phyloP scores from a whole-genome alignment of 2,888 invertebrate genomes.

The Phyllotreta striolata region DNA sequence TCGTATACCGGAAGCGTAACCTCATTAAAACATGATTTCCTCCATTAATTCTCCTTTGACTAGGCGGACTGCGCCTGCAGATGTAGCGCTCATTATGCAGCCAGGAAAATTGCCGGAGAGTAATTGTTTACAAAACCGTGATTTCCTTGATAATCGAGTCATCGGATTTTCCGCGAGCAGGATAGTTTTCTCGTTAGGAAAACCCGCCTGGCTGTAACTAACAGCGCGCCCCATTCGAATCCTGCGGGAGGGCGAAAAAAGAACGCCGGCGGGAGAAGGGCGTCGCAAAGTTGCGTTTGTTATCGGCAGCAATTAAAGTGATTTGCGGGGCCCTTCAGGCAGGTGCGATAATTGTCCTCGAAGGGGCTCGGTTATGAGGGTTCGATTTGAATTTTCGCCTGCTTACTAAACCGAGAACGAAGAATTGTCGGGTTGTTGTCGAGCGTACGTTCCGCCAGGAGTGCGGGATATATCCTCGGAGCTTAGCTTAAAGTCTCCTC shows the following conservation, averaged over 20 bases:
- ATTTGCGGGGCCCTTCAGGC: conserved; percentile 53
- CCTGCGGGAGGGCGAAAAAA: conserved; percentile 25
- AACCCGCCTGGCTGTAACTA: conserved; percentile 20
- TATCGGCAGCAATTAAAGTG: conserved; percentile 55
- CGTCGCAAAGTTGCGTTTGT: conserved; percentile 38
- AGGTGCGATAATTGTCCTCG: conserved; percentile 53
- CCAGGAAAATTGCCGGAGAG: no score
- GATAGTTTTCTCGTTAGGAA: conserved; percentile 27
- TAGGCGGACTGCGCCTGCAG: no score
- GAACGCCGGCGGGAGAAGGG: conserved; percentile 26
- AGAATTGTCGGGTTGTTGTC: conserved; percentile 27
- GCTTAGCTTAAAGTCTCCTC: conserved; percentile 18
- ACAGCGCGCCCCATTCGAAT: conserved; percentile 25
- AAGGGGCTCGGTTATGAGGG: conserved; percentile 33
- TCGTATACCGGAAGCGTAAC: no score
- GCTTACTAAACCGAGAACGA: conserved; percentile 23
- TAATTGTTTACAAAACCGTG: no score
- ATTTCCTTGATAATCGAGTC: background rate
- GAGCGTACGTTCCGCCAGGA: conserved; percentile 15
- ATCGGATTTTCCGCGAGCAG: conserved; percentile 12
- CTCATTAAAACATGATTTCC: no score
- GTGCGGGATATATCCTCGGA: conserved; percentile 12
- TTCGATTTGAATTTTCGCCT: no score
- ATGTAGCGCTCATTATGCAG: no score
- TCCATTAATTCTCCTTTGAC: no score